Conservation (phyloP, 2,113 vertebrate genomes). For the Panthera uncia region DNA sequence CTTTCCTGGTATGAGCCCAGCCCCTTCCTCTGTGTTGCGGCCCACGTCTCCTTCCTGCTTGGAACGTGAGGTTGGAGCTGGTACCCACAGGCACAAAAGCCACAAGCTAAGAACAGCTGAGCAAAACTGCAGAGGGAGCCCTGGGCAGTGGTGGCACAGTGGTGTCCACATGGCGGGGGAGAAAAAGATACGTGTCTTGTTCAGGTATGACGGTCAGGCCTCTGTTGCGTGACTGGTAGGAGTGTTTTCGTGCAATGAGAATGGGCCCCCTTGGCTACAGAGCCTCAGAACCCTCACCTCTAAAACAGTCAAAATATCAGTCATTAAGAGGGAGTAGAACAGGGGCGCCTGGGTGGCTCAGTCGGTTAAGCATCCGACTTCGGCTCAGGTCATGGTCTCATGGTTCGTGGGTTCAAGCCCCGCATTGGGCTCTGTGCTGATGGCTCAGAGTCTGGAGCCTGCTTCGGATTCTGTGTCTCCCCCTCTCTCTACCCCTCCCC, state of each 20-base stretch:
- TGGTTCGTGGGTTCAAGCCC: no score
- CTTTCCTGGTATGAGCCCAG: neutral
- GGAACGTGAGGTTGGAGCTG: neutral
- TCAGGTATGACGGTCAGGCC: neutral
- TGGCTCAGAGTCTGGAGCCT: no score
- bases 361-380: no score
- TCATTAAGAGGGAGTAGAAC: neutral
- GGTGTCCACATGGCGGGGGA: neutral
- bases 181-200: neutral
- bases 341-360: no score
- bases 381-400: no score
- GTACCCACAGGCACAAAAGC: neutral
- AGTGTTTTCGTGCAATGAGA: neutral
- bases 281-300: neutral
- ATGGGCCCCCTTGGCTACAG: neutral
- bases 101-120: neutral
- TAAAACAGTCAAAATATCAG: neutral
- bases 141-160: fast-evolving
- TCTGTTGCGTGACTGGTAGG: no score
- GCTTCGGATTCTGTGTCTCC: no score
- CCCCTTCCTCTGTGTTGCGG: neutral
- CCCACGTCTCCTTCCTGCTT: neutral
- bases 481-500: no score
- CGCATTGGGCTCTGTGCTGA: no score
- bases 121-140: neutral